Percentiles rank a stretch among this genome's conserved stretches.
These are phyloP conservation scores for Apantesis nais DNA, from an alignment of 2,888 invertebrate genomes.

Conservation along the genomic window DNA sequence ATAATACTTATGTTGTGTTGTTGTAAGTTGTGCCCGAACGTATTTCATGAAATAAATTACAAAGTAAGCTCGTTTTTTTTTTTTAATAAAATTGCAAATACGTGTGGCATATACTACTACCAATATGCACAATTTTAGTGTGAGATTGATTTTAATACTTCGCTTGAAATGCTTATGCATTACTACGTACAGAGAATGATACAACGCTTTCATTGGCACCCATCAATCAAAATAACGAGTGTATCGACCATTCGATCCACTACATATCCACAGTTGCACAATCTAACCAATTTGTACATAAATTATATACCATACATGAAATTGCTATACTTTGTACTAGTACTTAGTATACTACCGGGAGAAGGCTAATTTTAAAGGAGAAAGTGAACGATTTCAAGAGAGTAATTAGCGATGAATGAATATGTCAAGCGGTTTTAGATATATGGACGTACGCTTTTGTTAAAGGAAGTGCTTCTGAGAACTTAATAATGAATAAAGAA, in stretches of 20 bases:
- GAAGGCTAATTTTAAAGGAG: slow-evolving; percentile 52
- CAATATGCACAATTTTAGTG: not conserved
- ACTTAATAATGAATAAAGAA: not conserved
- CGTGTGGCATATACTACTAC: not conserved
- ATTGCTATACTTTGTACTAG: slow-evolving; percentile 47
- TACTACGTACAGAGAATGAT: slow-evolving; percentile 18
- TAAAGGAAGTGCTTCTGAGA: not conserved
- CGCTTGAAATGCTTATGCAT: not conserved
- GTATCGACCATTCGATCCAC: slow-evolving; percentile 39
- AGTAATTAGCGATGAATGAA: slow-evolving; percentile 45
- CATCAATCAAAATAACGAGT: slow-evolving; percentile 43
- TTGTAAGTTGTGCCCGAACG: not conserved
- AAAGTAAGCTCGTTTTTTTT: too few species aligned
- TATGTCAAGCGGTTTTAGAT: slow-evolving; percentile 32
- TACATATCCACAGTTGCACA: slow-evolving; percentile 54
- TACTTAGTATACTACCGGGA: slow-evolving; percentile 44
- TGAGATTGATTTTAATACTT: not conserved
- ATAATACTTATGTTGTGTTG: too few species aligned
- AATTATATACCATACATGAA: slow-evolving; percentile 54
- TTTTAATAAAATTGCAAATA: not conserved
- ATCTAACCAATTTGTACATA: slow-evolving; percentile 55
- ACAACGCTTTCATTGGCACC: slow-evolving; percentile 33
- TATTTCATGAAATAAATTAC: too few species aligned
- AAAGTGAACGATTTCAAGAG: slow-evolving; percentile 53
- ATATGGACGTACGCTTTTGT: slow-evolving; percentile 4